A percentile compares a stretch with the other conserved stretches of the same genome.
Conservation (phyloP, 2,797 vertebrate genomes). For the Danionella dracula region DNA sequence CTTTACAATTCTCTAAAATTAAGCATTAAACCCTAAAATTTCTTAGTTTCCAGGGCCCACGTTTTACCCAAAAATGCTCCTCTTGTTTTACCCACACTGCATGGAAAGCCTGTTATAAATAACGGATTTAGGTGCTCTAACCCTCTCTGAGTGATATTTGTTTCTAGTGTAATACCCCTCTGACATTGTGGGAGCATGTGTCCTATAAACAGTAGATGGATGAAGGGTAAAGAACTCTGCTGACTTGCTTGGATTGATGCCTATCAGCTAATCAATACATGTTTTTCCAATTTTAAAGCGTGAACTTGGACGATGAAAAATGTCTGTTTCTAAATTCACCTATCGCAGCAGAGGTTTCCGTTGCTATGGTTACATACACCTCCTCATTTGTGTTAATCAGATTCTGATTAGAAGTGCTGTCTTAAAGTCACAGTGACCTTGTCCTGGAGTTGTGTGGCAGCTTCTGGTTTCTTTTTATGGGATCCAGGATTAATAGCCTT, state of each 20-base stretch:
- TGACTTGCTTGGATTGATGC: constrained; percentile 46
- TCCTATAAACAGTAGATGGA: constrained; percentile 27
- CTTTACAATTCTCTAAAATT: too few species aligned
- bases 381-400: neutral
- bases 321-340: neutral
- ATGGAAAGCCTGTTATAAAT: too few species aligned
- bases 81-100: too few species aligned
- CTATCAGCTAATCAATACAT: constrained; percentile 52
- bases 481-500: neutral
- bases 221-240: constrained; percentile 46
- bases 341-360: neutral
- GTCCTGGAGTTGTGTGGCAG: neutral
- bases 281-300: neutral
- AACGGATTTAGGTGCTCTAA: constrained; percentile 32
- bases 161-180: constrained; percentile 47
- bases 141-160: constrained; percentile 34
- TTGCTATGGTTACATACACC: neutral
- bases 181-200: constrained; percentile 36
- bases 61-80: too few species aligned
- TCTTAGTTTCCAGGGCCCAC: too few species aligned
- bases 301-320: neutral
- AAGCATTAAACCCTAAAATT: too few species aligned
- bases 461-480: neutral
- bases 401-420: neutral
- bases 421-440: constrained; percentile 1